Percentiles rank a stretch among this genome's conserved stretches.
These are phyloP conservation scores for Amphipyra berbera DNA, from an alignment of 2,888 invertebrate species.

Conservation along the genomic window DNA sequence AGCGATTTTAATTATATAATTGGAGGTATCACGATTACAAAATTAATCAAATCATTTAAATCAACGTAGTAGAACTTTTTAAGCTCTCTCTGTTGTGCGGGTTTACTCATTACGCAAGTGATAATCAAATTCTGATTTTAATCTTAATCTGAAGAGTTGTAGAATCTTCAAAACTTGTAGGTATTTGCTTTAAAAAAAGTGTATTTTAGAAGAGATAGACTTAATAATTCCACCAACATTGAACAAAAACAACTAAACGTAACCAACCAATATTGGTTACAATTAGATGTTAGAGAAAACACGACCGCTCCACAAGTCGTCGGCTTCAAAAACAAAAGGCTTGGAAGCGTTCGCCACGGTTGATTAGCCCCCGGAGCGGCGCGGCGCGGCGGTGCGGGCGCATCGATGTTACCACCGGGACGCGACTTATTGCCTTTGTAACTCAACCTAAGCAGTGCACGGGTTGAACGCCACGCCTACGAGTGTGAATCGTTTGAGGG, in stretches of 20 bases:
- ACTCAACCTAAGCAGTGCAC: slow-evolving; percentile 40
- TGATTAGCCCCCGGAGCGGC: slow-evolving; percentile 71
- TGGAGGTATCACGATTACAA: background rate
- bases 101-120: no score
- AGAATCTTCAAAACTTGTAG: no score
- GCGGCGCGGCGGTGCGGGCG: slow-evolving; percentile 48
- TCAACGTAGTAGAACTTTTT: no score
- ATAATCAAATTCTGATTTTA: no score
- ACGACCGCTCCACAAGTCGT: slow-evolving; percentile 41
- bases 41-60: no score
- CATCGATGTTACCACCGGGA: slow-evolving; percentile 60
- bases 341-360: slow-evolving; percentile 63
- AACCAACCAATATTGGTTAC: slow-evolving; percentile 37
- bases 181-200: no score
- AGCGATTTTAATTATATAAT: background rate
- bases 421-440: slow-evolving; percentile 60
- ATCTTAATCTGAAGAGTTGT: no score
- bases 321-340: slow-evolving; percentile 69
- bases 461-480: slow-evolving; percentile 41
- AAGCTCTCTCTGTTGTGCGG: no score
- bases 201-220: background rate
- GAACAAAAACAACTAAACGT: slow-evolving; percentile 6
- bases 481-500: slow-evolving; percentile 40
- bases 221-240: slow-evolving; percentile 3
- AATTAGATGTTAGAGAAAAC: slow-evolving; percentile 46